Evolutionary conservation across 2,113 vertebrate genomes (phyloP).

Genomic region (Chamaetylas fuelleborni): DNA sequence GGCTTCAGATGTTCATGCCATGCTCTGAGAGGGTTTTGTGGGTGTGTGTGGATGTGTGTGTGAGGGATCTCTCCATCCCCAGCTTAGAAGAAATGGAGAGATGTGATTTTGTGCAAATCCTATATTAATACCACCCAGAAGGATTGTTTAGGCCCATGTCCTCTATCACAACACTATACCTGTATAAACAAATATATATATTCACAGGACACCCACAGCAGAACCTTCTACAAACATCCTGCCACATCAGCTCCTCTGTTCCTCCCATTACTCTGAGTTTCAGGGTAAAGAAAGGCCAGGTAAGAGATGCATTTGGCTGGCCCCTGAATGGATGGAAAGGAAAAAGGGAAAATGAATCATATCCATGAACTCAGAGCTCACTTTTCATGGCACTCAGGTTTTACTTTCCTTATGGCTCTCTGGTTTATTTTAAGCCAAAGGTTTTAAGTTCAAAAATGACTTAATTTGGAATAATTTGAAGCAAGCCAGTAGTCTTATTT

Average conservation of each 20-base stretch:
- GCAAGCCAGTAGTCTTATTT: slow-evolving; percentile 56
- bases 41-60: not conserved
- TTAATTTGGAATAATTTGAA: slow-evolving; percentile 64
- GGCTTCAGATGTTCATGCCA: not conserved
- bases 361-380: slow-evolving; percentile 6
- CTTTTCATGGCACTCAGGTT: slow-evolving; percentile 27
- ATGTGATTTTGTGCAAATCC: not conserved
- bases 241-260: not conserved
- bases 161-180: not conserved
- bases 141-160: not conserved
- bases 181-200: not conserved
- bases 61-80: not conserved
- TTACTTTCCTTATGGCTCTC: slow-evolving; percentile 35
- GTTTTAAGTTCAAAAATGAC: slow-evolving; percentile 59
- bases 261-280: not conserved
- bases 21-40: not conserved
- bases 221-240: not conserved
- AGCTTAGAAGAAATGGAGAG: not conserved
- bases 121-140: not conserved
- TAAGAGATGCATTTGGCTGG: not conserved
- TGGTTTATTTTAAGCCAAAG: slow-evolving; percentile 55
- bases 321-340: not conserved
- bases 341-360: slow-evolving; percentile 47
- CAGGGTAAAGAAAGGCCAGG: slow-evolving; percentile 11
- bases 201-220: not conserved